Evolutionary conservation across 2,888 invertebrate genomes (phyloP).

Genomic region (Nebria salina): DNA sequence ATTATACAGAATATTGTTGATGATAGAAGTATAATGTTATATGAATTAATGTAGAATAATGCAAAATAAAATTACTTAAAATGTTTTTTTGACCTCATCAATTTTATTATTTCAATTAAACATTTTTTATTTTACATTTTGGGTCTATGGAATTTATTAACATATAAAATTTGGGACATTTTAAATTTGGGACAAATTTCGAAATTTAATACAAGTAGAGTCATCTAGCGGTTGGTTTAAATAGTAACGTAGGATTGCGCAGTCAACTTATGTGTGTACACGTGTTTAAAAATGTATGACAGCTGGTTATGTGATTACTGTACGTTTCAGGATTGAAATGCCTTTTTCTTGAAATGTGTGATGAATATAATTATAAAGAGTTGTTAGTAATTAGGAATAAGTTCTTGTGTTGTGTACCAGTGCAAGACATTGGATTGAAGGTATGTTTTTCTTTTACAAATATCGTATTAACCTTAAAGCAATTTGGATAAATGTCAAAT

Average conservation of each 20-base stretch:
- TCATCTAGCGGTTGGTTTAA: background rate
- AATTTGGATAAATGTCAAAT: constrained; percentile 9
- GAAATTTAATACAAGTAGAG: background rate
- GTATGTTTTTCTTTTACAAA: constrained; percentile 47
- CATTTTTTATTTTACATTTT: too few species aligned
- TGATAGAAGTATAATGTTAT: constrained; percentile 52
- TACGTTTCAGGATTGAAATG: constrained; percentile 49
- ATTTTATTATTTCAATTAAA: background rate
- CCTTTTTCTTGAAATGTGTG: constrained; percentile 46
- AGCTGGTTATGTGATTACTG: background rate
- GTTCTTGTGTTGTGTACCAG: constrained; percentile 56
- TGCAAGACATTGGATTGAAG: constrained; percentile 50
- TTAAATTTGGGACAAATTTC: too few species aligned
- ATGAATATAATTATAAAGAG: constrained; percentile 34
- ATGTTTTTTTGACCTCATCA: constrained; percentile 47
- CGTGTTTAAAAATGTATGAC: constrained; percentile 7
- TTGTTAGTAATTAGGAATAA: constrained; percentile 53
- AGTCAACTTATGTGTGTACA: background rate
- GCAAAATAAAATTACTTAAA: constrained; percentile 54
- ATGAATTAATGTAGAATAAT: constrained; percentile 53
- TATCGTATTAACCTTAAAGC: background rate
- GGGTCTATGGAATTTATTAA: too few species aligned
- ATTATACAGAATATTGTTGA: constrained; percentile 52
- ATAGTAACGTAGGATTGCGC: background rate
- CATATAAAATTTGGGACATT: too few species aligned